Base-by-base conservation (phyloP, 2,888 invertebrate species). In the Pterostichus madidus region DNA sequence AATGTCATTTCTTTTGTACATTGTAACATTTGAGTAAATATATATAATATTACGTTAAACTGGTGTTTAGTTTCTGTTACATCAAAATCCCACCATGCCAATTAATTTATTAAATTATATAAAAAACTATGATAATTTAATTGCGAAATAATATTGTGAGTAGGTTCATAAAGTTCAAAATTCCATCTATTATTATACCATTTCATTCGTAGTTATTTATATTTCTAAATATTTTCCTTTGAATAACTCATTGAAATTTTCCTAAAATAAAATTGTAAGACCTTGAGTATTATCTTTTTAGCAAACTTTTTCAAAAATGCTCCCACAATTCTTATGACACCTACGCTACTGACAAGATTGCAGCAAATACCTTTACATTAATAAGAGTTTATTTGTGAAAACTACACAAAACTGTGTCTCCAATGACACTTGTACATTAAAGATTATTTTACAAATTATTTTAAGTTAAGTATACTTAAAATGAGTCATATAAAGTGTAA, bases 331-430 rank as follows among this genome's bases (percentile, higher is more conserved):
- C 44, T 44, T 5, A 71, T 15, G 4, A 44, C 68, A 10, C 15
- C 44, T 71, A 15, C 68, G 68, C 68, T 8, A 15, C 68, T 71
- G 68, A 15, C 8, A 44, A 7, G 39, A 71, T n/a, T 24, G 44
- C 68, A 71, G 68, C 44, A 31, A 71, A 71, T 56, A 39, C 68
- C 17, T 71, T 17, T 10, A 71, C 68, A 71, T 71, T 71, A 39
- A 39, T 68, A 17, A 59, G 68, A 71, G 68, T 71, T 71, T 71
- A 64, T 71, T 71, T 71, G 68, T 71, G 44, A 71, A 71, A 71
- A 71, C 68, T 71, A 39, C 68, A 44, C 15, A 71, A 71, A 71
- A 71, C 68, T 71, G 68, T 71, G 68, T 39, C 68, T 71, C 39
- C 68, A 44, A 71, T 71, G 68, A 71, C 44, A 71, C 44, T 71